Conservation (phyloP, 2,888 invertebrate genomes). For the Mylabris sibirica region DNA sequence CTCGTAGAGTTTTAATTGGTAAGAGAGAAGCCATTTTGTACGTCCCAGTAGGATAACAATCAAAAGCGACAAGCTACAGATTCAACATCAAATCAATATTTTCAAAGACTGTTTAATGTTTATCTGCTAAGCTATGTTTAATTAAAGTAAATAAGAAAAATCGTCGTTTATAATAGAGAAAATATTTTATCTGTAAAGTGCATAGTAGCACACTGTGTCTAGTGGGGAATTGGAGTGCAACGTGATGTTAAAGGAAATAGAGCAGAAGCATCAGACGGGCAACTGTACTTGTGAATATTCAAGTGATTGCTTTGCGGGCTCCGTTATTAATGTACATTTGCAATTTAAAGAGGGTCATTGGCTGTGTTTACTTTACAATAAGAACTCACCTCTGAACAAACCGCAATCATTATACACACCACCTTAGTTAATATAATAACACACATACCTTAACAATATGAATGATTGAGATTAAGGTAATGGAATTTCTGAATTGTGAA, state of each 20-base stretch:
- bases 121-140: neutral
- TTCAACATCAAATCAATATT: neutral
- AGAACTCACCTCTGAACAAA: constrained; percentile 47
- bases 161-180: neutral
- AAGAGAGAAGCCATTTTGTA: constrained; percentile 1
- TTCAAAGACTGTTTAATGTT: neutral
- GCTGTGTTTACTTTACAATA: constrained; percentile 54
- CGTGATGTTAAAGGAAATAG: neutral
- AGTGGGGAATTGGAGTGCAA: neutral
- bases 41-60: neutral
- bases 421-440: constrained; percentile 26
- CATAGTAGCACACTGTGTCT: neutral
- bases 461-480: constrained; percentile 15
- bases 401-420: constrained; percentile 41
- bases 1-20: neutral
- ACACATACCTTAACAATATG: constrained; percentile 6
- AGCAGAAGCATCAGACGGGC: constrained; percentile 23
- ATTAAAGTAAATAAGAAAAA: neutral
- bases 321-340: constrained; percentile 54
- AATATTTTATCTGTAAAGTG: neutral
- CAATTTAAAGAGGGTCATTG: constrained; percentile 57
- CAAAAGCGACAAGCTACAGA: neutral
- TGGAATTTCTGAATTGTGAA: no score
- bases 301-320: constrained; percentile 46
- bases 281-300: constrained; percentile 43